phyloP scores from a whole-genome alignment of 2,888 invertebrate species.

The Lycia hirtaria region DNA sequence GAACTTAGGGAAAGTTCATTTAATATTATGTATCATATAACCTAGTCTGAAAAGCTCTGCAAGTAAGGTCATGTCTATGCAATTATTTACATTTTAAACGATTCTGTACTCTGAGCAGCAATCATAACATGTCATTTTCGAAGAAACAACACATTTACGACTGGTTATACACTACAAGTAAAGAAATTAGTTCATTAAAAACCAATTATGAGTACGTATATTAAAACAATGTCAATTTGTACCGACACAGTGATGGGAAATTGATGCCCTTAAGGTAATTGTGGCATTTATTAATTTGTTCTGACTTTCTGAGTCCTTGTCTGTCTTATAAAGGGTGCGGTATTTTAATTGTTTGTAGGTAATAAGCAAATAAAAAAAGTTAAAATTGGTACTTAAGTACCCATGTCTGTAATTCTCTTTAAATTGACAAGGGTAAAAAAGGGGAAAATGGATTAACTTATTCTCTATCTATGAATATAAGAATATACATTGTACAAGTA shows the following conservation, averaged over 20 bases:
- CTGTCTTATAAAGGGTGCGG: neutral
- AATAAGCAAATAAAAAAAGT: neutral
- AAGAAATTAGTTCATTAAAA: constrained; percentile 45
- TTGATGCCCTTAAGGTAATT: constrained; percentile 24
- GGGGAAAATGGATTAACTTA: too few species aligned
- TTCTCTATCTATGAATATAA: too few species aligned
- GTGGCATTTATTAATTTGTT: constrained; percentile 12
- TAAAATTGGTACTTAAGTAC: neutral
- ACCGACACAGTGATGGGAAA: constrained; percentile 6
- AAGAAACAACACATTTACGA: constrained; percentile 44
- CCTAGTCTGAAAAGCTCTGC: neutral
- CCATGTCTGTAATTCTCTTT: neutral
- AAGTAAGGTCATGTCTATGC: too few species aligned
- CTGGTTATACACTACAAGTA: constrained; percentile 45
- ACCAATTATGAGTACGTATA: constrained; percentile 40
- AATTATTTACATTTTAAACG: constrained; percentile 29
- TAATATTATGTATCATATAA: neutral
- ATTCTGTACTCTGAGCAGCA: constrained; percentile 14
- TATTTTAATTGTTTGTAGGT: neutral
- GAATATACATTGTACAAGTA: too few species aligned
- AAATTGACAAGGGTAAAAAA: too few species aligned
- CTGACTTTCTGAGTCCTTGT: constrained; percentile 6
- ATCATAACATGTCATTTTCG: constrained; percentile 34
- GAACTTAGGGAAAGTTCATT: too few species aligned
- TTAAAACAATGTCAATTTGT: constrained; percentile 9